Evolutionary conservation across 2,888 invertebrate genomes (phyloP).

Genomic region (Tanypteryx hageni): DNA sequence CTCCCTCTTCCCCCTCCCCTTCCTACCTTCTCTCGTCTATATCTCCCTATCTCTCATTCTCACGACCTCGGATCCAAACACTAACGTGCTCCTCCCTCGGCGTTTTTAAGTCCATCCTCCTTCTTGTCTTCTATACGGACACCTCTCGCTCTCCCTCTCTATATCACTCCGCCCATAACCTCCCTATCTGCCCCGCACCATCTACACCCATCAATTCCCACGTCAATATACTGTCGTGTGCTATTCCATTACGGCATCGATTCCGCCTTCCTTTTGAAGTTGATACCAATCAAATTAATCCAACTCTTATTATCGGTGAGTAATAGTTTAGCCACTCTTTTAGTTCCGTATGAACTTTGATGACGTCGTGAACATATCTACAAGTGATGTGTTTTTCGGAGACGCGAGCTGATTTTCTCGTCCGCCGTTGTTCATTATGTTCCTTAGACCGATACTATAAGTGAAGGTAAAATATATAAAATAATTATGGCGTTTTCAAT

Average conservation of each 20-base stretch:
- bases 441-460: too few species aligned
- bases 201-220: constrained; percentile 28
- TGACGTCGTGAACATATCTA: neutral
- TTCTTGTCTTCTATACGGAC: constrained; percentile 4
- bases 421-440: too few species aligned
- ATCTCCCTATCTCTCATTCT: neutral
- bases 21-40: neutral
- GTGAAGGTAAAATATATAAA: too few species aligned
- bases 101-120: neutral
- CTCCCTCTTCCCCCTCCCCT: neutral
- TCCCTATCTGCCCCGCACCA: neutral
- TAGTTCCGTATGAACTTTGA: neutral
- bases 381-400: neutral
- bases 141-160: neutral
- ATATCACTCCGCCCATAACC: constrained; percentile 1
- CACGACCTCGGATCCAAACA: neutral
- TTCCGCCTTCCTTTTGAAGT: neutral
- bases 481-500: too few species aligned
- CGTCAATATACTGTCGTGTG: constrained; percentile 24
- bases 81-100: neutral
- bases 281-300: constrained; percentile 28
- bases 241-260: constrained; percentile 10
- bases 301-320: constrained; percentile 32
- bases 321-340: neutral
- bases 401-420: neutral